Conservation (phyloP, 2,888 invertebrate genomes). For the Oasisia sp. region DNA sequence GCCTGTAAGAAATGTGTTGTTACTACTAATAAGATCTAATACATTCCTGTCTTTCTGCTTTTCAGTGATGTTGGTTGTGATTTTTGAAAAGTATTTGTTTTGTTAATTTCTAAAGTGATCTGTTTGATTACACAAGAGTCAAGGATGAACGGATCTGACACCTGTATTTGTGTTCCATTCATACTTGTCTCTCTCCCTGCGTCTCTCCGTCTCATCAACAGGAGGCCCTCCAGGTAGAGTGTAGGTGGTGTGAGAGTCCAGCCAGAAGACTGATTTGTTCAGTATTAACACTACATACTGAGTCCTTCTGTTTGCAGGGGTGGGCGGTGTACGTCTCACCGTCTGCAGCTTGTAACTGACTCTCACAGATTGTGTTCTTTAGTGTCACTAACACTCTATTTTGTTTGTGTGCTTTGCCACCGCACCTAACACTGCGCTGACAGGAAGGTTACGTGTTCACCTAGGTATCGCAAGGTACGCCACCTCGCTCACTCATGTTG, state of each 20-base stretch:
- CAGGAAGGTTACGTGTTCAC: slow-evolving; percentile 10
- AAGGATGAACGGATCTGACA: neutral
- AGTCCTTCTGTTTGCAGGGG: neutral
- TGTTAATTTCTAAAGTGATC: neutral
- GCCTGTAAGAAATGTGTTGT: neutral
- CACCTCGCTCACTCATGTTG: neutral
- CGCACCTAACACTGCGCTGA: neutral
- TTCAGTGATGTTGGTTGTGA: neutral
- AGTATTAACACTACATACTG: neutral
- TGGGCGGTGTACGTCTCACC: neutral
- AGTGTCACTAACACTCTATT: neutral
- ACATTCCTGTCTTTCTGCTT: neutral
- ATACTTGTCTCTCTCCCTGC: neutral
- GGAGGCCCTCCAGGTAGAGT: neutral
- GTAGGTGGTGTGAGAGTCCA: neutral
- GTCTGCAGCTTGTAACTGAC: neutral
- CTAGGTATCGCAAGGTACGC: slow-evolving; percentile 2
- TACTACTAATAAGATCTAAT: neutral
- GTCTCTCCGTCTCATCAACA: neutral
- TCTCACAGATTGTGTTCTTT: neutral
- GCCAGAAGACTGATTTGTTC: neutral
- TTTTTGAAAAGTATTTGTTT: neutral
- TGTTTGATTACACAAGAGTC: neutral
- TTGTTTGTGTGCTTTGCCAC: neutral
- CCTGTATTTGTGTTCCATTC: neutral